phyloP scores from a whole-genome alignment of 1,140 invertebrate species.

The Lutraria rhynchaena region DNA sequence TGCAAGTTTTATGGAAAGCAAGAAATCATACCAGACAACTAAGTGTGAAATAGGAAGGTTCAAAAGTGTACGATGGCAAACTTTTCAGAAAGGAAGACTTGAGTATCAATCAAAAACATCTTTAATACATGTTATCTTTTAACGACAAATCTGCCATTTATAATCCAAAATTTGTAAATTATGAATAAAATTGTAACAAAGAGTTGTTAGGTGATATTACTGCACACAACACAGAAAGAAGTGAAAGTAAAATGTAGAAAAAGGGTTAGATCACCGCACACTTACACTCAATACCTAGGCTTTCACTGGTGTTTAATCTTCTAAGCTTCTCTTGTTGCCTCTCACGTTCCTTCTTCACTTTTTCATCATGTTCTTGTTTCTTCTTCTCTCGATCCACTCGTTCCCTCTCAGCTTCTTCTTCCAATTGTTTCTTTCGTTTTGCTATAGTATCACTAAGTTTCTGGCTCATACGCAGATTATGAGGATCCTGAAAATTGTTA shows the following conservation, averaged over 20 bases:
- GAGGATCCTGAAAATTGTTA: slow-evolving; percentile 65
- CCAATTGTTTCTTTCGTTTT: slow-evolving; percentile 70
- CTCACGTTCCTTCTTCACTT: slow-evolving; percentile 77
- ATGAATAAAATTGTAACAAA: too few relatives aligned
- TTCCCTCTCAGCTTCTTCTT: slow-evolving; percentile 68
- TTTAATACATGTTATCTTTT: too few relatives aligned
- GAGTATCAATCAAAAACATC: too few relatives aligned
- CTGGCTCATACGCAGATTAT: slow-evolving; percentile 65
- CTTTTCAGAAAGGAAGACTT: too few relatives aligned
- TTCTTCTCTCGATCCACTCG: slow-evolving; percentile 76
- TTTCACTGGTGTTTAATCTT: slow-evolving; percentile 74
- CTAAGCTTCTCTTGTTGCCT: slow-evolving; percentile 76
- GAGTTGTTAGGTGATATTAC: too few relatives aligned
- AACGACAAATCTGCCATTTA: too few relatives aligned
- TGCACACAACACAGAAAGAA: too few relatives aligned
- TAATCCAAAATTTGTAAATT: too few relatives aligned
- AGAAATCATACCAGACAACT: too few relatives aligned
- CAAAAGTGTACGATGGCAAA: too few relatives aligned
- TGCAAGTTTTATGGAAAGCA: too few relatives aligned
- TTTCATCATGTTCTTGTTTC: slow-evolving; percentile 77
- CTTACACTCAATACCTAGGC: slow-evolving; percentile 73
- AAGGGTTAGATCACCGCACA: slow-evolving; percentile 29
- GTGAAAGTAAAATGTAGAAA: background rate
- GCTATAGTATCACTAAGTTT: slow-evolving; percentile 68
- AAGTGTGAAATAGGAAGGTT: too few relatives aligned